Evolutionary conservation across 2,113 vertebrate genomes (phyloP).

Genomic region (Callithrix jacchus): DNA sequence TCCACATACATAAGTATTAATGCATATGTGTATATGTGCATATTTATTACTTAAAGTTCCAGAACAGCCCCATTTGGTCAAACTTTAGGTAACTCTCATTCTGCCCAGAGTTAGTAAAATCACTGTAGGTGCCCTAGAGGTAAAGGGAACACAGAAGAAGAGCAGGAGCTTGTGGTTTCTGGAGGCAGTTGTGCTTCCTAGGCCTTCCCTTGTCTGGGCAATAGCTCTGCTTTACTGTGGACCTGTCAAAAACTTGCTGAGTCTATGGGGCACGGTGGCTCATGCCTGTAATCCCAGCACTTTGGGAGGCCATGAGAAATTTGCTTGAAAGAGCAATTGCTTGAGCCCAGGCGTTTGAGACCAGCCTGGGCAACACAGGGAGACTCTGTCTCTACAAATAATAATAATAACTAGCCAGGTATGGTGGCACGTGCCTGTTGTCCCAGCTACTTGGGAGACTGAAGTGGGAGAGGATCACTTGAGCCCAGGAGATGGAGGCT

Average conservation of each 20-base stretch:
- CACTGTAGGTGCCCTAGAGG: not conserved
- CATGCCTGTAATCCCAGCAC: no score
- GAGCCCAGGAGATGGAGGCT: no score
- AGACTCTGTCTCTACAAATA: no score
- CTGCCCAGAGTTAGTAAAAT: not conserved
- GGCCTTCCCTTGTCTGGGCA: not conserved
- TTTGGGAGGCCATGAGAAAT: no score
- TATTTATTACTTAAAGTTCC: not conserved
- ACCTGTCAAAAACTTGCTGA: not conserved
- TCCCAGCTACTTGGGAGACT: no score
- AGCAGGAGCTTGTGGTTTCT: not conserved
- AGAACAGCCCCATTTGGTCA: not conserved
- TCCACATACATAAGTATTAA: not conserved
- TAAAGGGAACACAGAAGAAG: not conserved
- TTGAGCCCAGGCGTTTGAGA: no score
- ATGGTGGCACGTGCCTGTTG: no score
- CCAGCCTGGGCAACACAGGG: no score
- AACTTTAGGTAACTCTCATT: not conserved
- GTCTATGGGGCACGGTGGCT: no score
- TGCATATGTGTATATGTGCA: not conserved
- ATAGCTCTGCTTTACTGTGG: not conserved
- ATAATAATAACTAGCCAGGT: no score
- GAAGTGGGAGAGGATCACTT: no score
- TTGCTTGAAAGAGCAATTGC: no score
- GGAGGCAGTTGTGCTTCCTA: not conserved